Conservation (phyloP, 2,797 vertebrate genomes). For the Labeo calbasu region DNA sequence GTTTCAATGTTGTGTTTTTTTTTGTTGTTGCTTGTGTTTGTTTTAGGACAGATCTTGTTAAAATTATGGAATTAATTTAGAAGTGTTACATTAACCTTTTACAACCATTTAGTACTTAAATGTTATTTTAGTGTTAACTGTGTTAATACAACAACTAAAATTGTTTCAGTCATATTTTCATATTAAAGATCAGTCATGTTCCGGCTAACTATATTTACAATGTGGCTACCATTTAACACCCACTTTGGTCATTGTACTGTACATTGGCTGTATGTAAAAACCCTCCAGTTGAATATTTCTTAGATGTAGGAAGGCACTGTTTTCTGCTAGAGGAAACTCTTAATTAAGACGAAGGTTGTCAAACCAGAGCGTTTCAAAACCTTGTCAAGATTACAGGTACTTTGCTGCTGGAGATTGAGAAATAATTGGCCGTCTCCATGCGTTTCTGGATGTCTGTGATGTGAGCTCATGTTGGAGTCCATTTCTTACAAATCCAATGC, state of each 20-base stretch:
- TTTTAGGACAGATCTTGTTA: background rate
- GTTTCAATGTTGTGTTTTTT: background rate
- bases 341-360: background rate
- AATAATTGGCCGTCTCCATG: slow-evolving; percentile 32
- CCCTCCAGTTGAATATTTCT: slow-evolving; percentile 11
- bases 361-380: background rate
- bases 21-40: too few species aligned
- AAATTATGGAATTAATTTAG: background rate
- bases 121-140: background rate
- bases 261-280: slow-evolving; percentile 16
- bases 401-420: slow-evolving; percentile 15
- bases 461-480: background rate
- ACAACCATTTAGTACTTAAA: background rate
- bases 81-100: background rate
- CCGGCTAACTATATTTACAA: background rate
- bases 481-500: background rate
- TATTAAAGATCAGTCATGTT: background rate
- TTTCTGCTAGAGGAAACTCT: background rate
- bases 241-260: background rate
- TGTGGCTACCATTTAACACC: background rate
- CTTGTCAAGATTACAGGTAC: slow-evolving; percentile 23
- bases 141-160: background rate
- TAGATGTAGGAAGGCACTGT: background rate
- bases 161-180: background rate
- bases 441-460: background rate